Base-by-base conservation (phyloP, 2,888 invertebrate species). In the Caenorhabditis sulstoni region DNA sequence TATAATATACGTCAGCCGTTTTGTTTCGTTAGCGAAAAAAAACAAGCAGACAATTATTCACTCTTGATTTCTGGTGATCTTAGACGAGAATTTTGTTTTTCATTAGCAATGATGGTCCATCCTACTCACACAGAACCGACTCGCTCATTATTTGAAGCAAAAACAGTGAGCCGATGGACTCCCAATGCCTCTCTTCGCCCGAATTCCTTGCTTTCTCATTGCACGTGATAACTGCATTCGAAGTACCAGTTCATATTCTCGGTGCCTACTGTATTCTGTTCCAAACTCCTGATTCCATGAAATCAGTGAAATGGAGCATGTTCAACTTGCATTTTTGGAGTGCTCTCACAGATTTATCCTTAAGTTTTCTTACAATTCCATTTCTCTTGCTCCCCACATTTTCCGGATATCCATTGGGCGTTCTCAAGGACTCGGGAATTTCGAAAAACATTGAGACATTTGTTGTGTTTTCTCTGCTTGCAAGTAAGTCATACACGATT, bases 221-320 rank as follows among this genome's bases (percentile, higher is more conserved):
- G n/a, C 41, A 58, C 35, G 1, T 50, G 0, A 1, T 49, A 1
- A 45, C 50, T 1, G 23, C 35, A 20, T 0, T 67, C 16, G 58
- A 67, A 16, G 12, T 65, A 5, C 74, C 66, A 0, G 18, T 58
- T n/a, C 53, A 66, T 16, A 5, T 53, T 0, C 22, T 66, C 35
- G 74, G 44, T 0, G 16, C 47, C 44, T 74, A 59, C 35, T 65
- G 65, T 53, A 59, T 74, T 4, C 8, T 74, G 3, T 66, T 66
- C 18, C 18, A 53, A 39, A 66, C 74, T 14, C 74, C 65, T 0
- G 4, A 5, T 4, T 22, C 9, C 0, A 59, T 74, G 74, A 58
- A 47, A n/a, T 59, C 58, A 5, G 66, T 74, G 18, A 74, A 74
- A 47, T 53, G 35, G 52, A 22, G n/a, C 9, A 45, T 74, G 58